Evolutionary conservation across 2,797 vertebrate genomes (phyloP), one percentile per base, ranked within the genome.

Genomic region (Denticeps clupeoides): DNA sequence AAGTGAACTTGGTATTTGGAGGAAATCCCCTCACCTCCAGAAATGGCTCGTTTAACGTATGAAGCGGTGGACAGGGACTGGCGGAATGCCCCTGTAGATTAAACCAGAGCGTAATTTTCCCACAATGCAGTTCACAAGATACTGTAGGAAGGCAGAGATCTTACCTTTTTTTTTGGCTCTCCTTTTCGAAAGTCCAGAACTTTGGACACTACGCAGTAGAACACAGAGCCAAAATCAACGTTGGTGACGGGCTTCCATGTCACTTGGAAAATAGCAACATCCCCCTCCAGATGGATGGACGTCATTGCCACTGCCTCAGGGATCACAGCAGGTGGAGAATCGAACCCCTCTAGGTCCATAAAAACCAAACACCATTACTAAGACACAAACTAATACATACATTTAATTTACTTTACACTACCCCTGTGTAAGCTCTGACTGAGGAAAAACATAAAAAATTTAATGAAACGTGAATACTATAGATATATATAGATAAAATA

Each of bases 151-250:
- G n/a, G 2, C 7, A 37, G 2, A 10, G 4, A 6, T 13, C 12
- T 19, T 50, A 65, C 54, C 52, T 52, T 51, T 38, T 22, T 16
- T 15, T 8, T 9, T 10, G 19, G 27, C 13, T 2, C 2, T 25
- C 22, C 4, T 25, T 1, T 10, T 27, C 26, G 5, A 22, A 24
- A 10, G 5, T 58, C 60, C 11, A 76, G 40, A 53, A 32, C 15
- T 7, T 62, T 67, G 25, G 74, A 73, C 55, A 71, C 61, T 27
- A 84, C 63, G 4, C 69, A 82, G 64, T 83, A 83, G 41, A 82
- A 80, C 51, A 82, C 60, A 13, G 27, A 32, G 41, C 80, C 83
- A 66, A 75, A 82, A 21, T 82, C 78, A 51, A 79, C 70, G 1
- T 53, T 43, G 49, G 67, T 66, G 10, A 70, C 59, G 1, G 63